Evolutionary conservation across 2,888 invertebrate species (phyloP).

Genomic region (Dromius quadrimaculatus): DNA sequence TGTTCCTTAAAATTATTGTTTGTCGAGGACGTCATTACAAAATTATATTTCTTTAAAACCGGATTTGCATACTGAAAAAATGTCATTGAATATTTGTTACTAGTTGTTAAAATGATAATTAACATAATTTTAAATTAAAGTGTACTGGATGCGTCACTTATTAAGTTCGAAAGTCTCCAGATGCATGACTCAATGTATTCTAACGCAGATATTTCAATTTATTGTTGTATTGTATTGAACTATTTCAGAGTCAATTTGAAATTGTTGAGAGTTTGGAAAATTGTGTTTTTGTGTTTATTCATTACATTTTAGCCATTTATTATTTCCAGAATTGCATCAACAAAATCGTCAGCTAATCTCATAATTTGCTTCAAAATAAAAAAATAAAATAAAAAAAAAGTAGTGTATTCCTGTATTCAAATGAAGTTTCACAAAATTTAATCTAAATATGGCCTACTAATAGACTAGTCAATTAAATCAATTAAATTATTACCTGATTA

Average conservation of each 20-base stretch:
- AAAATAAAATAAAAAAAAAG: too few species aligned
- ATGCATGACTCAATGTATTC: too few species aligned
- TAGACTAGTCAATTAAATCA: conserved; percentile 43
- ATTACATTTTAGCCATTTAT: too few species aligned
- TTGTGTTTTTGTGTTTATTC: too few species aligned
- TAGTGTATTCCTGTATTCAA: conserved; percentile 14
- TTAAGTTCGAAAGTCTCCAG: too few species aligned
- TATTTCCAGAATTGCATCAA: too few species aligned
- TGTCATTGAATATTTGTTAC: conserved; percentile 47
- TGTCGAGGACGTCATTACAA: conserved; percentile 49
- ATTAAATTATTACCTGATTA: conserved; percentile 52
- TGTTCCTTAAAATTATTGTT: conserved; percentile 32
- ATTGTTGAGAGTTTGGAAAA: too few species aligned
- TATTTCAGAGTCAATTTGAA: too few species aligned
- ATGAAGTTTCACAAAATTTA: conserved; percentile 25
- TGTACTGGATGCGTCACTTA: conserved; percentile 4
- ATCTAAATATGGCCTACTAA: conserved; percentile 44
- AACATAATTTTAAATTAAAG: conserved; percentile 47
- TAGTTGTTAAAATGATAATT: conserved; percentile 40
- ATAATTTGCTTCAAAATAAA: too few species aligned
- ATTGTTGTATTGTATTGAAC: too few species aligned
- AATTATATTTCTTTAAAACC: conserved; percentile 49
- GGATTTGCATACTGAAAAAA: conserved; percentile 50
- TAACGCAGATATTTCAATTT: too few species aligned
- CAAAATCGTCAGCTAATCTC: neutral